phyloP scores from a whole-genome alignment of 2,113 vertebrate genomes.

The Odobenus rosmarus region DNA sequence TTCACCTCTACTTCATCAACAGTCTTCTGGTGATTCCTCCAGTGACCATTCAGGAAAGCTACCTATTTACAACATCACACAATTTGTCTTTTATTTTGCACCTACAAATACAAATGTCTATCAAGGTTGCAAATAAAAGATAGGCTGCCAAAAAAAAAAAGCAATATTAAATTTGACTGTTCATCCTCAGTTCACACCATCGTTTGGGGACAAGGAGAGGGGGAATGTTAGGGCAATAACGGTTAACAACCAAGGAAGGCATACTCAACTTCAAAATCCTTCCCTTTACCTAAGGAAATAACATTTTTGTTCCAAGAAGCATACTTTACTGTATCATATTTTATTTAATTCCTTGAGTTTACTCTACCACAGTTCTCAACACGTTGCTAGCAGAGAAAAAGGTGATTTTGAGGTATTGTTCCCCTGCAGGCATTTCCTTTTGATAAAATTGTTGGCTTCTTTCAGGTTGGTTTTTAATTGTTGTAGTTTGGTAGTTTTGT shows the following conservation, averaged over 20 bases:
- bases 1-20: slow-evolving; percentile 89
- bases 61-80: slow-evolving; percentile 83
- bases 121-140: slow-evolving; percentile 55
- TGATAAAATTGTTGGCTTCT: slow-evolving; percentile 2
- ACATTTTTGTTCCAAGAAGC: neutral
- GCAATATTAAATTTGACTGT: slow-evolving; percentile 45
- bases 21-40: slow-evolving; percentile 86
- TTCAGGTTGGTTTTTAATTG: slow-evolving; percentile 44
- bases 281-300: neutral
- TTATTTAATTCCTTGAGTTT: neutral
- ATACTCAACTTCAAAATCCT: neutral
- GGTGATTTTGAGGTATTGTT: neutral
- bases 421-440: slow-evolving; percentile 17
- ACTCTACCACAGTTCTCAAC: neutral
- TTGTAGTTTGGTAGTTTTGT: neutral
- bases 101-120: slow-evolving; percentile 65
- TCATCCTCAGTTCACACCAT: slow-evolving; percentile 58
- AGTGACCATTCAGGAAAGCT: slow-evolving; percentile 86
- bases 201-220: neutral
- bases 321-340: neutral
- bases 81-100: slow-evolving; percentile 78
- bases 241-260: neutral
- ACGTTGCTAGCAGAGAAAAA: neutral
- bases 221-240: neutral
- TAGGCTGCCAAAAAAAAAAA: slow-evolving; percentile 29